These are phyloP conservation scores for Hemicrepidius hirtus DNA, from an alignment of 2,888 invertebrate species.

Conservation along the genomic window DNA sequence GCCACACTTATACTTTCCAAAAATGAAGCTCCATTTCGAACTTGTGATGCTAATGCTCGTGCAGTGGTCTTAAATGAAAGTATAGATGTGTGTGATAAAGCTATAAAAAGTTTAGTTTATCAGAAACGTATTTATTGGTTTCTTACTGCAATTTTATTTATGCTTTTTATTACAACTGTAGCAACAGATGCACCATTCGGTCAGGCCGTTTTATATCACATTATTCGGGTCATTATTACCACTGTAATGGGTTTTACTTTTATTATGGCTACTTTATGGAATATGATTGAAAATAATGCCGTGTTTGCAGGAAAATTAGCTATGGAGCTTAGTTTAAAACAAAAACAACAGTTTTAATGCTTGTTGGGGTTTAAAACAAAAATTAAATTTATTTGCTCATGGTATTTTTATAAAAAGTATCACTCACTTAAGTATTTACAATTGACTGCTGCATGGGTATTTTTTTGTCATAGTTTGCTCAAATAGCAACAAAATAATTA, in stretches of 20 bases:
- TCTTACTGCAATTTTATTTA: constrained; percentile 73
- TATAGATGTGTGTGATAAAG: constrained; percentile 77
- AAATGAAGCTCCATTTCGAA: constrained; percentile 58
- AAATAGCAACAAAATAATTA: too few relatives aligned
- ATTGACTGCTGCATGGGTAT: too few relatives aligned
- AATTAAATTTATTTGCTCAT: too few relatives aligned
- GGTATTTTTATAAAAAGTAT: too few relatives aligned
- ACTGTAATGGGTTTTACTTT: constrained; percentile 80
- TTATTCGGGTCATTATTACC: constrained; percentile 79
- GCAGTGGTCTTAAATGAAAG: constrained; percentile 74
- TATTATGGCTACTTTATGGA: constrained; percentile 89
- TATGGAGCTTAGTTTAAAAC: constrained; percentile 76
- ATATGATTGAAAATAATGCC: constrained; percentile 86
- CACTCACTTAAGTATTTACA: too few relatives aligned
- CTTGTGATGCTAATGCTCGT: constrained; percentile 55
- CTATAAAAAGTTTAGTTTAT: constrained; percentile 73
- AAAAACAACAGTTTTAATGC: constrained; percentile 11
- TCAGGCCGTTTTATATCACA: constrained; percentile 73
- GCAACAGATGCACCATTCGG: constrained; percentile 71
- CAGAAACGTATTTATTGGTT: constrained; percentile 75
- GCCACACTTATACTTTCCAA: constrained; percentile 72
- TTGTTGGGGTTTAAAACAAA: background rate
- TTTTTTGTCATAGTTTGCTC: too few relatives aligned
- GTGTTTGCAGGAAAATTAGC: constrained; percentile 83
- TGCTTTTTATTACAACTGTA: constrained; percentile 74